phyloP scores from a whole-genome alignment of 2,888 invertebrate genomes.

The Coremacera marginata region DNA sequence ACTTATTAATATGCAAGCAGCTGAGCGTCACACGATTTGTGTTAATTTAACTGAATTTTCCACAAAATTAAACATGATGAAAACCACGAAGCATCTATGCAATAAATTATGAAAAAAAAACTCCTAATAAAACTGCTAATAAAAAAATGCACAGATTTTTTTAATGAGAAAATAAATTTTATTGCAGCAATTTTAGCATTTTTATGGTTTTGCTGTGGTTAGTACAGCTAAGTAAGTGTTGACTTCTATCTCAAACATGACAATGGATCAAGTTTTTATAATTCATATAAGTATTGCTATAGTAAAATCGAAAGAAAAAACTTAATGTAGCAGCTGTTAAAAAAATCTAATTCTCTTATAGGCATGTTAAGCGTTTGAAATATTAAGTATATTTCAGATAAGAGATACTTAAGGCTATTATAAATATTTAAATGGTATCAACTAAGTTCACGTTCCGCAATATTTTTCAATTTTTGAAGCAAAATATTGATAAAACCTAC shows the following conservation, averaged over 20 bases:
- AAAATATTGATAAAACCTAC: no score
- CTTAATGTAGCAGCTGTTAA: background rate
- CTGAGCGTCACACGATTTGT: constrained; percentile 11
- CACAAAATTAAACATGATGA: constrained; percentile 6
- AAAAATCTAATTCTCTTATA: background rate
- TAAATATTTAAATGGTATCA: no score
- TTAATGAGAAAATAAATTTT: constrained; percentile 1
- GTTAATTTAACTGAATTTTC: background rate
- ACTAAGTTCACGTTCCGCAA: no score
- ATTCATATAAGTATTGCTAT: background rate
- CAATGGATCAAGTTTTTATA: background rate
- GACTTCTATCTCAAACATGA: background rate
- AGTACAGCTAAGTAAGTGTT: background rate
- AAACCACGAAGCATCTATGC: background rate
- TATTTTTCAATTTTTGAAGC: no score
- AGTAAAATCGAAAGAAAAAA: no score
- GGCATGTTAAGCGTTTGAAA: no score
- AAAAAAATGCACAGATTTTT: background rate
- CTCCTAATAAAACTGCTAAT: background rate
- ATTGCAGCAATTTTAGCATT: constrained; percentile 6
- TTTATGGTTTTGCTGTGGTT: constrained; percentile 14
- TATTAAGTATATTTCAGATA: no score
- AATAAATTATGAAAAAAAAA: background rate
- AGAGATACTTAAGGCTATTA: no score
- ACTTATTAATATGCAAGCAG: constrained; percentile 5